Conservation (phyloP, 2,888 invertebrate genomes). For the Lasioglossum malachurum region DNA sequence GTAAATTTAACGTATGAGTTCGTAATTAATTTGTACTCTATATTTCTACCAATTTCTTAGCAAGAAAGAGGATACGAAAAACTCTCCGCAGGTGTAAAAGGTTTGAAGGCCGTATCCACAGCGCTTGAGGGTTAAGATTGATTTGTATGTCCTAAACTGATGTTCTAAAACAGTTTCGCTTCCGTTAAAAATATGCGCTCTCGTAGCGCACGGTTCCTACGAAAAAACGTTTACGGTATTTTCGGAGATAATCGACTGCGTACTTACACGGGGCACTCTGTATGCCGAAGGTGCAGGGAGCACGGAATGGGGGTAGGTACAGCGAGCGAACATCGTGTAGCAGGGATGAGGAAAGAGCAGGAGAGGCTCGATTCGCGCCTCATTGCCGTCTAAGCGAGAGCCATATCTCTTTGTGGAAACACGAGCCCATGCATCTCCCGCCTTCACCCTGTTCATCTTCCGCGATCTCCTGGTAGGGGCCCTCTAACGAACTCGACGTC, state of each 20-base stretch:
- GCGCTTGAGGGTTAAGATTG: not conserved
- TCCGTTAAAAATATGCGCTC: not conserved
- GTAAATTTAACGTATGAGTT: no score
- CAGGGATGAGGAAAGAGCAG: constrained; percentile 35
- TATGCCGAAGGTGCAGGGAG: not conserved
- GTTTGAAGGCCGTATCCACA: no score
- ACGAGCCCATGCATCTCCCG: constrained; percentile 78
- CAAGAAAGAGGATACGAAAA: no score
- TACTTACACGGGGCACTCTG: not conserved
- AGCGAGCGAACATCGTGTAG: not conserved
- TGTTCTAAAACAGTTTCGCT: not conserved
- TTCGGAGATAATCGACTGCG: not conserved
- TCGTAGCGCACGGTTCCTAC: not conserved
- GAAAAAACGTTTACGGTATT: not conserved
- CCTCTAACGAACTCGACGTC: constrained; percentile 82
- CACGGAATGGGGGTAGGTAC: not conserved
- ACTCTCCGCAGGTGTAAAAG: no score
- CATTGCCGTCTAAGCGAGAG: constrained; percentile 77
- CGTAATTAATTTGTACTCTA: no score
- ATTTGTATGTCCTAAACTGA: not conserved
- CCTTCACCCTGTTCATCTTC: constrained; percentile 79
- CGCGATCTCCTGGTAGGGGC: constrained; percentile 76
- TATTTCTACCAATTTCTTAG: no score
- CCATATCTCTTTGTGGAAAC: constrained; percentile 80
- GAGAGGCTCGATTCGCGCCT: constrained; percentile 73